These are phyloP conservation scores for Ctenopoma kingsleyae DNA, from an alignment of 2,797 vertebrate genomes.

Conservation along the genomic window DNA sequence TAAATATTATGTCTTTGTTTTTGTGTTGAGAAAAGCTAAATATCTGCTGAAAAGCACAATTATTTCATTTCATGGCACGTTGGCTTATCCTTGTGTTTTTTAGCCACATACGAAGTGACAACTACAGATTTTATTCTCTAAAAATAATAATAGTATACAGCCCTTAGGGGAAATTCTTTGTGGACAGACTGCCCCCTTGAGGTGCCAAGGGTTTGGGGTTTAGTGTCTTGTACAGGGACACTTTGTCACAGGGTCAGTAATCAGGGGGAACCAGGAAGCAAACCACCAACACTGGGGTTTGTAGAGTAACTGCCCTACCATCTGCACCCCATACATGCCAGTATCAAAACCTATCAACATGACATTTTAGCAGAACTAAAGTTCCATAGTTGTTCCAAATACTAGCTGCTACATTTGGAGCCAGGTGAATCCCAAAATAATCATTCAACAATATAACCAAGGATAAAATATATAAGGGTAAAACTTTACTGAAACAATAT, in stretches of 20 bases:
- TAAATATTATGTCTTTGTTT: slow-evolving; percentile 5
- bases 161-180: too few relatives aligned
- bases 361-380: not conserved
- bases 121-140: too few relatives aligned
- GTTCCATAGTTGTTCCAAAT: not conserved
- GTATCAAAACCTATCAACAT: not conserved
- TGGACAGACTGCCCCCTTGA: too few relatives aligned
- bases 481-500: slow-evolving; percentile 21
- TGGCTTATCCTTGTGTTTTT: not conserved
- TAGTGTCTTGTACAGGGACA: too few relatives aligned
- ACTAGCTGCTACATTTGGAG: not conserved
- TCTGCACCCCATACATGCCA: too few relatives aligned
- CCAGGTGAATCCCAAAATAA: slow-evolving; percentile 18
- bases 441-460: slow-evolving; percentile 7
- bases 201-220: too few relatives aligned
- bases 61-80: not conserved
- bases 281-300: too few relatives aligned
- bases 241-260: too few relatives aligned
- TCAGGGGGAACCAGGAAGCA: too few relatives aligned
- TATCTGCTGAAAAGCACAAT: slow-evolving; percentile 26
- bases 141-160: too few relatives aligned
- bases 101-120: not conserved
- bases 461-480: too few relatives aligned
- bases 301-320: too few relatives aligned
- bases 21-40: not conserved